These are phyloP conservation scores for Hartigia nigra DNA, from an alignment of 2,888 invertebrate species.

Conservation along the genomic window DNA sequence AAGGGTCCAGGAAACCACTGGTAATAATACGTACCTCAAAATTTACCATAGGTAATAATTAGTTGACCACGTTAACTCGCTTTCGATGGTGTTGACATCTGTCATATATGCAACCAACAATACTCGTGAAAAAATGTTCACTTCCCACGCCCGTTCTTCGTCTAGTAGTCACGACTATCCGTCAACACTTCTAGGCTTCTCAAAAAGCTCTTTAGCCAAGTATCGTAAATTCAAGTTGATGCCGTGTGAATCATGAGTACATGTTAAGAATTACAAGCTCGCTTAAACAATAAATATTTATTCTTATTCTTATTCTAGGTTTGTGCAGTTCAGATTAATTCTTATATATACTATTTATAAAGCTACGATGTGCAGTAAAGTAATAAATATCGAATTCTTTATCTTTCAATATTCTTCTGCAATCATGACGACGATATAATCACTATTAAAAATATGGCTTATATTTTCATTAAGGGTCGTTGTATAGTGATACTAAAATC, in stretches of 20 bases:
- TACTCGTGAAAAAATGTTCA: background rate
- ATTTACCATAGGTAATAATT: no score
- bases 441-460: background rate
- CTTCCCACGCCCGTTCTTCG: background rate
- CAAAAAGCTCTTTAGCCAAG: slow-evolving; percentile 1
- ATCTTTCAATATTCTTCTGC: background rate
- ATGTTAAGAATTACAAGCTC: background rate
- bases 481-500: background rate
- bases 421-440: background rate
- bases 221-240: slow-evolving; percentile 1
- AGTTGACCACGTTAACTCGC: background rate
- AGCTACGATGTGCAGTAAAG: background rate
- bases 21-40: background rate
- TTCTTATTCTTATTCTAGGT: background rate
- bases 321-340: background rate
- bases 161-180: background rate
- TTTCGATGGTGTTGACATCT: background rate
- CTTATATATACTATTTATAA: background rate
- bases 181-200: background rate
- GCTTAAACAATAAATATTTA: background rate
- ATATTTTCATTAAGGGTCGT: background rate
- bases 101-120: background rate
- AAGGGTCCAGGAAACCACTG: background rate
- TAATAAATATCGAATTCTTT: background rate
- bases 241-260: background rate